Conservation (phyloP, 2,888 invertebrate species). For the Spilosoma lubricipeda region DNA sequence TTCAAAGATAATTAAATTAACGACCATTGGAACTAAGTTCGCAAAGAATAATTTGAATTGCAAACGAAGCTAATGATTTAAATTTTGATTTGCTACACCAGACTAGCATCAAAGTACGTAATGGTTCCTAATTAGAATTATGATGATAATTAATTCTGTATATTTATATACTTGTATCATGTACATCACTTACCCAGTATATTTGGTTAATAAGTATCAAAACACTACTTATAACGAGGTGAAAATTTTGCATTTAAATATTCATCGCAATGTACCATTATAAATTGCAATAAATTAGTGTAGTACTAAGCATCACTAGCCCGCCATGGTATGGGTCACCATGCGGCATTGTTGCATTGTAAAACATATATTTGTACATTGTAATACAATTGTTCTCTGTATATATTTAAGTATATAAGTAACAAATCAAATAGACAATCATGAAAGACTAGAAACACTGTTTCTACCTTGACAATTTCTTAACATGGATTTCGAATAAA, state of each 20-base stretch:
- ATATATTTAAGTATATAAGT: too few species aligned
- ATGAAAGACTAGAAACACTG: too few species aligned
- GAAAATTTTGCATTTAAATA: neutral
- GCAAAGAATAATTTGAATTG: conserved; percentile 61
- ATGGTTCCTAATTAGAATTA: conserved; percentile 18
- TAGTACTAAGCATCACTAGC: too few species aligned
- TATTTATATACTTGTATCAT: neutral
- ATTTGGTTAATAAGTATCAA: neutral
- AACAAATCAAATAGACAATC: too few species aligned
- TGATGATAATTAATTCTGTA: neutral
- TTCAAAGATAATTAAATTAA: conserved; percentile 57
- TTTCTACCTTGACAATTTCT: too few species aligned
- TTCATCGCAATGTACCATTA: neutral
- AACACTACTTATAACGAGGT: neutral
- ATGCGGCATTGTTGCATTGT: too few species aligned
- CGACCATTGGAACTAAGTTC: conserved; percentile 53
- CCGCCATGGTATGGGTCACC: too few species aligned
- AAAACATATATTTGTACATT: too few species aligned
- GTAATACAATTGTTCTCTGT: too few species aligned
- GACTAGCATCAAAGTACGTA: conserved; percentile 33
- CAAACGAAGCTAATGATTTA: conserved; percentile 63
- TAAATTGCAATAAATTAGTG: neutral
- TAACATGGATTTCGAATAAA: too few species aligned
- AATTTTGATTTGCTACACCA: conserved; percentile 52
- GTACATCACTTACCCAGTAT: too few species aligned